phyloP scores from a whole-genome alignment of 2,888 invertebrate species.

The Entomobrya proxima region DNA sequence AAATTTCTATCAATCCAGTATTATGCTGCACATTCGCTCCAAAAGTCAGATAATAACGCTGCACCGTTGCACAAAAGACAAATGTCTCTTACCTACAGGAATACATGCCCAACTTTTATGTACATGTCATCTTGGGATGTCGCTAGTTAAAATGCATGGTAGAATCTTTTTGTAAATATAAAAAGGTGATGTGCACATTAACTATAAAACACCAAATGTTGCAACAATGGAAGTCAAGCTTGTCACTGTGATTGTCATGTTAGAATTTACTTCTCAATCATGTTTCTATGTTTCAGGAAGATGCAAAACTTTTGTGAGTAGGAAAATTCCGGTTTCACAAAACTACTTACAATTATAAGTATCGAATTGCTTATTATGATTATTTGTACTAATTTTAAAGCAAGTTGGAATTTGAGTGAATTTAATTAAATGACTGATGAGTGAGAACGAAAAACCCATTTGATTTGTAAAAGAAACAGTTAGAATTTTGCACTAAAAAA shows the following conservation, averaged over 20 bases:
- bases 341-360: too few relatives aligned
- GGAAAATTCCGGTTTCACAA: neutral
- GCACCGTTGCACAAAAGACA: slow-evolving; percentile 25
- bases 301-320: neutral
- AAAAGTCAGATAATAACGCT: slow-evolving; percentile 10
- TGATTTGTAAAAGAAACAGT: too few relatives aligned
- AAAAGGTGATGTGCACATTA: too few relatives aligned
- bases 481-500: too few relatives aligned
- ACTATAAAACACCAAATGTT: neutral
- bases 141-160: neutral
- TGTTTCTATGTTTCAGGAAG: slow-evolving; percentile 5
- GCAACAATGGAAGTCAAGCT: neutral
- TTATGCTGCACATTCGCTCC: neutral
- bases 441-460: too few relatives aligned
- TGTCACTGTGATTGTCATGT: neutral
- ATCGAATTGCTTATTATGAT: too few relatives aligned
- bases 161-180: too few relatives aligned
- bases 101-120: slow-evolving; percentile 49
- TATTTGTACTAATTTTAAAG: too few relatives aligned
- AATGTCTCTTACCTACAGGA: slow-evolving; percentile 44
- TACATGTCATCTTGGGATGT: slow-evolving; percentile 38
- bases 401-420: too few relatives aligned
- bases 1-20: neutral
- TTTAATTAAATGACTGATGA: too few relatives aligned
- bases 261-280: slow-evolving; percentile 52